Percentiles rank a stretch among this genome's conserved stretches.
Conservation (phyloP, 1,140 invertebrate genomes). For the Drosophila gunungcola region DNA sequence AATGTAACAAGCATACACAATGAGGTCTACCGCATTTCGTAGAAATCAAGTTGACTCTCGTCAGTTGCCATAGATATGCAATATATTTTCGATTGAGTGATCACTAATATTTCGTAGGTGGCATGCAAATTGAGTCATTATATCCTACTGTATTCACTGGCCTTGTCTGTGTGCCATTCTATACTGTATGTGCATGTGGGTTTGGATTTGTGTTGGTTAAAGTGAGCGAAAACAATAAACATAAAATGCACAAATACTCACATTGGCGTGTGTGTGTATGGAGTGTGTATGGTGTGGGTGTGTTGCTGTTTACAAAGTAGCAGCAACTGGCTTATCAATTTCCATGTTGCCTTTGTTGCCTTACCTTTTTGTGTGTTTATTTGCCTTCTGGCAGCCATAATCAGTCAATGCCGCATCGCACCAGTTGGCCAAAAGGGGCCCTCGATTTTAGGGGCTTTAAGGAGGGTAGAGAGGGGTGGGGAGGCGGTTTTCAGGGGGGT, state of each 20-base stretch:
- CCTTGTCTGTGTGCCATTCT: neutral
- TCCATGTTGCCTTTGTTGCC: conserved; percentile 35
- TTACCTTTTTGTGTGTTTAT: conserved; percentile 51
- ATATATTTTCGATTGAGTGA: neutral
- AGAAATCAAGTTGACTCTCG: neutral
- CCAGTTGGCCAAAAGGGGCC: conserved; percentile 34
- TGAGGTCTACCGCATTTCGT: neutral
- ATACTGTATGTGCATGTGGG: conserved; percentile 10
- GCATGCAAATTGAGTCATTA: neutral
- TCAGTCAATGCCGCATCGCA: conserved; percentile 71
- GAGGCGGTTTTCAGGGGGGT: neutral
- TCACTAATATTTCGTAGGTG: conserved; percentile 1
- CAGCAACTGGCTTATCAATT: conserved; percentile 74
- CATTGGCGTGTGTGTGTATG: conserved; percentile 5
- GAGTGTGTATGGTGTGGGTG: conserved; percentile 5
- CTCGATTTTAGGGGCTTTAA: neutral
- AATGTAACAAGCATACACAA: no score
- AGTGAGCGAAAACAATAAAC: conserved; percentile 72
- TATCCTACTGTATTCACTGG: conserved; percentile 11
- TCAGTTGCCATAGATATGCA: conserved; percentile 9
- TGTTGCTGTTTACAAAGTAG: conserved; percentile 49
- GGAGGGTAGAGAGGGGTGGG: neutral
- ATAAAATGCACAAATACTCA: conserved; percentile 64
- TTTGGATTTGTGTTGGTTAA: conserved; percentile 18
- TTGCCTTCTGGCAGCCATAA: conserved; percentile 66